These are phyloP conservation scores for Crocidura indochinensis DNA, from an alignment of 2,797 vertebrate genomes.

Conservation along the genomic window DNA sequence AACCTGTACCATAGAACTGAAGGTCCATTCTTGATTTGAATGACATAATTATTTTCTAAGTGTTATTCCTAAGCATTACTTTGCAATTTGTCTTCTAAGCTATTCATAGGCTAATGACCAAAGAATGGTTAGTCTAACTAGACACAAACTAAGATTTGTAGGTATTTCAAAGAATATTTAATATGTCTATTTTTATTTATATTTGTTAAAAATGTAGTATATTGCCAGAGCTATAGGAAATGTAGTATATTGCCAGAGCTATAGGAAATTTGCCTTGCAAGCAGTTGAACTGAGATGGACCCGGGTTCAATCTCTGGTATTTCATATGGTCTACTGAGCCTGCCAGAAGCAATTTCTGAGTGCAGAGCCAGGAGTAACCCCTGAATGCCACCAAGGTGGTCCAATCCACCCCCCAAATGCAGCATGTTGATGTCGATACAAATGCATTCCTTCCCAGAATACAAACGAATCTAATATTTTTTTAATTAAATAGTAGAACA, in stretches of 20 bases:
- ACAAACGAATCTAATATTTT: neutral
- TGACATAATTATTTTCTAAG: neutral
- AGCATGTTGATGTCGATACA: neutral
- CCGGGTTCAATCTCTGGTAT: no score
- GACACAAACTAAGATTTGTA: neutral
- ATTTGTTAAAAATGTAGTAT: constrained; percentile 11
- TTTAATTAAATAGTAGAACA: neutral
- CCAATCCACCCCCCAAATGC: neutral
- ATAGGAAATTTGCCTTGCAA: no score
- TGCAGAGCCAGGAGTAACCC: no score
- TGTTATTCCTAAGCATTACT: neutral
- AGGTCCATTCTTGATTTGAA: neutral
- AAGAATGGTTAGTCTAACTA: neutral
- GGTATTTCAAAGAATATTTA: neutral
- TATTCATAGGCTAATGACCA: neutral
- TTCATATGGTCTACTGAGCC: no score
- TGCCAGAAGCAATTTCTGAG: no score
- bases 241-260: neutral
- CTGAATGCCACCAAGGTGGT: no score
- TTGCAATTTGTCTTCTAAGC: constrained; percentile 7
- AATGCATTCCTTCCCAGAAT: neutral
- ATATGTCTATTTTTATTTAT: neutral
- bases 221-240: no score
- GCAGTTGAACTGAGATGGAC: no score
- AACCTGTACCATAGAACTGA: neutral